Evolutionary conservation across 2,797 vertebrate genomes (phyloP).

Genomic region (Buphagus erythrorhynchus): DNA sequence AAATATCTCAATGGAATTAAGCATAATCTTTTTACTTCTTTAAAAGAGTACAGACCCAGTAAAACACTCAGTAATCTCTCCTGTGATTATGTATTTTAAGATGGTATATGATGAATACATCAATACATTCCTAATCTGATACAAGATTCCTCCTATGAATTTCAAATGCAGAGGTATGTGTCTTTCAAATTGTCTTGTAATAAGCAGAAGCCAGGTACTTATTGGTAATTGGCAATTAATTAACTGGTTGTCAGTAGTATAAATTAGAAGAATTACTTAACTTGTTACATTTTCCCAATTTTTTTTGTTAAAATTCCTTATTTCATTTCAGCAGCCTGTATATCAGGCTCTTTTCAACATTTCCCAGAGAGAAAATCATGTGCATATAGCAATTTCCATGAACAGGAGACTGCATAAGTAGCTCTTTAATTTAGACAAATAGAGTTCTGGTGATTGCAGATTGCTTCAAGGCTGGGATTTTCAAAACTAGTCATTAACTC

Average conservation of each 20-base stretch:
- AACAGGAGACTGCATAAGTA: background rate
- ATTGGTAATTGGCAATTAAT: background rate
- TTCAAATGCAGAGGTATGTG: background rate
- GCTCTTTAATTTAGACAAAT: background rate
- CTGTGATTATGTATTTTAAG: background rate
- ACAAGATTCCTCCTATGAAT: background rate
- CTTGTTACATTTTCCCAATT: background rate
- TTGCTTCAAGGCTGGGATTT: background rate
- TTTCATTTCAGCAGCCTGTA: background rate
- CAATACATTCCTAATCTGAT: background rate
- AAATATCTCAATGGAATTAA: background rate
- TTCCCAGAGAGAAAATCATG: background rate
- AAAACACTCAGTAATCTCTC: background rate
- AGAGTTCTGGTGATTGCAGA: background rate
- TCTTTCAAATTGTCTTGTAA: background rate
- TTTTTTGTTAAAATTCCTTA: background rate
- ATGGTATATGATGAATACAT: background rate
- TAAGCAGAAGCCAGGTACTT: background rate
- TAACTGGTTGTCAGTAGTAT: background rate
- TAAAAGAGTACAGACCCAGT: background rate
- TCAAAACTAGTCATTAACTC: background rate
- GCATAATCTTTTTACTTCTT: background rate
- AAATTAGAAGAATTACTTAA: background rate
- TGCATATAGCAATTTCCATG: background rate
- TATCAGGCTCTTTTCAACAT: background rate